Evolutionary conservation across 2,888 invertebrate genomes (phyloP), one percentile per base, ranked within the genome.

Genomic region (Stegana nigrithorax): DNA sequence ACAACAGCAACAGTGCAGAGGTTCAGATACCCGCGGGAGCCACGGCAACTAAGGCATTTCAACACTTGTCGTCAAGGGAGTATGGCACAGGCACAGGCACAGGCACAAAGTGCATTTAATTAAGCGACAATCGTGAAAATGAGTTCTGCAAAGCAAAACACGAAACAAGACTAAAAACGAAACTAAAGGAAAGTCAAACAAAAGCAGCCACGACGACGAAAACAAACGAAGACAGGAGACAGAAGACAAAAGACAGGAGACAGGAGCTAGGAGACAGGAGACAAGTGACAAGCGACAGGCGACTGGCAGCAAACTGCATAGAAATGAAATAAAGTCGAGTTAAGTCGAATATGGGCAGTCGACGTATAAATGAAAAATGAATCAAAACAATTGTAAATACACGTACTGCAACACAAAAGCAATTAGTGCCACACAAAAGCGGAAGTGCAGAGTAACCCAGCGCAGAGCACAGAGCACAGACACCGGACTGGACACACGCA

Each of bases 381-480:
- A 80, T 80, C 80, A 76, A 76, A 80, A 76, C 80, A 78, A 76
- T 78, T 76, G 76, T 80, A 80, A 80, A 76, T 80, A 25, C n/a
- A n/a, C n/a, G 23, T 47, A 80, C 67, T 75, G 73, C 75, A 80
- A 78, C 76, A 80, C 76, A 76, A 76, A 80, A 80, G 76, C 76
- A 76, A 76, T 76, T 76, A 76, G 76, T 80, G 76, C 73, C 76
- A 76, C 76, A 80, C n/a, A 80, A 75, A 80, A 80, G 78, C 78
- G 76, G 78, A 76, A 76, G 76, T 78, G 75, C 73, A n/a, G 25
- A 47, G 47, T 47, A 12, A 45, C 10, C 29, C 32, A 23, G 51
- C 12, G 53, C 4, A 44, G 51, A 8, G 10, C n/a, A n/a, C n/a
- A n/a, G n/a, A n/a, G n/a, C n/a, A n/a, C n/a, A n/a, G n/a, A n/a